Base-by-base conservation (phyloP, 2,113 vertebrate species). In the Zosterops pallidus region DNA sequence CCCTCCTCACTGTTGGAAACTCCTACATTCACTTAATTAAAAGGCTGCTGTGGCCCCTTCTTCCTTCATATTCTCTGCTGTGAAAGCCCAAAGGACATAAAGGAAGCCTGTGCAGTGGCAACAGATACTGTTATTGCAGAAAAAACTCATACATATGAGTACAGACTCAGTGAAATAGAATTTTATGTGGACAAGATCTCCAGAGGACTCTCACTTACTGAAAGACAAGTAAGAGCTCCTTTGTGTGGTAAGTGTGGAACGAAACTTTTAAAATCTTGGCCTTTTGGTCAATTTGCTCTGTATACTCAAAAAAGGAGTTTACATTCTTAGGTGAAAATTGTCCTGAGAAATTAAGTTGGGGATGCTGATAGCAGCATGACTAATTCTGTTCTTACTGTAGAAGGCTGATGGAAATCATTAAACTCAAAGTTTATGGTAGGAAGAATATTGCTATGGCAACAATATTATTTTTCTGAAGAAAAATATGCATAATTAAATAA, bases 391-490 rank as follows among this genome's bases (percentile, higher is more conserved):
- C 82, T 78, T 90, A 20, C 53, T 86, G 62, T 93, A 82, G 80
- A 93, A 92, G 29, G 72, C 85, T 95, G 90, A 86, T 96, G 60
- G 75, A 94, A 92, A 95, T 95, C 92, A 89, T 94, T 96, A 94
- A 95, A 75, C 47, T 94, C 59, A 56, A 89, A 95, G 90, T 97
- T 96, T 95, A 92, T 95, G 72, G 85, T 84, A 95, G 81, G 79
- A 87, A 86, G 49, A 77, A 65, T 96, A 89, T 92, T 90, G 31
- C 90, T 91, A 94, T 97, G 87, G 91, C 82, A 95, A 96, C 95
- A 94, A 65, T 95, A 96, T 93, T 90, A 90, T 95, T 96, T 95
- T 96, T 90, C 95, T 90, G 79, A 94, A 84, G 92, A 95, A 97
- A 96, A 97, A 89, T 92, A 92, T 72, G 94, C 79, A 77, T 95